phyloP scores from a whole-genome alignment of 2,797 vertebrate genomes.

The Adrianichthys oophorus region DNA sequence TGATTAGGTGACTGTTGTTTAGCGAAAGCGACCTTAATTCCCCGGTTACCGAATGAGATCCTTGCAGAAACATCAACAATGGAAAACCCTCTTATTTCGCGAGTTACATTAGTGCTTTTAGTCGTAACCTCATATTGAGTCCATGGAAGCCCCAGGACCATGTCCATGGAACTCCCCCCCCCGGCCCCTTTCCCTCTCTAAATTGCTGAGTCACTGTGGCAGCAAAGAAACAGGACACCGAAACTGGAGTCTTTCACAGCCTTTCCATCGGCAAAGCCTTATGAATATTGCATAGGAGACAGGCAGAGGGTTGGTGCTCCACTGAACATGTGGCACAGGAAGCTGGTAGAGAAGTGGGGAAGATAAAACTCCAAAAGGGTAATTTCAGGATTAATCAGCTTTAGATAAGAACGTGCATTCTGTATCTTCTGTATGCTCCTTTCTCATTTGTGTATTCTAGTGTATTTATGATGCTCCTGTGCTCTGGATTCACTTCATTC shows the following conservation, averaged over 20 bases:
- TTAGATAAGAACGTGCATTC: no score
- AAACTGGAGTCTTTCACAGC: constrained; percentile 70
- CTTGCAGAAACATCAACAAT: constrained; percentile 22
- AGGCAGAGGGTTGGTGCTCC: constrained; percentile 52
- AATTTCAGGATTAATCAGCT: constrained; percentile 2
- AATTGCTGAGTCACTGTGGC: constrained; percentile 56
- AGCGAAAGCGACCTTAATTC: constrained; percentile 18
- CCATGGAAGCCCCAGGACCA: constrained; percentile 36
- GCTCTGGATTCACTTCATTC: no score
- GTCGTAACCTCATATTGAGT: constrained; percentile 27
- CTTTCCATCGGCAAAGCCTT: constrained; percentile 56
- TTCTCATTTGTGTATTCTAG: no score
- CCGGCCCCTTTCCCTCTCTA: constrained; percentile 6
- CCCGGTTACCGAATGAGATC: constrained; percentile 34
- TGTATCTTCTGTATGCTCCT: no score
- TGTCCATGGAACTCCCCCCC: no score
- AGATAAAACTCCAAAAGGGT: constrained; percentile 36
- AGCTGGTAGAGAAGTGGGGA: constrained; percentile 37
- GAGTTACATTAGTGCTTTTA: constrained; percentile 32
- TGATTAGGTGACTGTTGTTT: constrained; percentile 29
- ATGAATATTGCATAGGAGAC: constrained; percentile 75
- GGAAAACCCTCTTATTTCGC: constrained; percentile 32
- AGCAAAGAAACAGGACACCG: constrained; percentile 54
- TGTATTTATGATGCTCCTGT: no score
- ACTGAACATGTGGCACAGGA: constrained; percentile 58